Evolutionary conservation across 2,888 invertebrate genomes (phyloP).

Genomic region (Chrysodeixis includens): DNA sequence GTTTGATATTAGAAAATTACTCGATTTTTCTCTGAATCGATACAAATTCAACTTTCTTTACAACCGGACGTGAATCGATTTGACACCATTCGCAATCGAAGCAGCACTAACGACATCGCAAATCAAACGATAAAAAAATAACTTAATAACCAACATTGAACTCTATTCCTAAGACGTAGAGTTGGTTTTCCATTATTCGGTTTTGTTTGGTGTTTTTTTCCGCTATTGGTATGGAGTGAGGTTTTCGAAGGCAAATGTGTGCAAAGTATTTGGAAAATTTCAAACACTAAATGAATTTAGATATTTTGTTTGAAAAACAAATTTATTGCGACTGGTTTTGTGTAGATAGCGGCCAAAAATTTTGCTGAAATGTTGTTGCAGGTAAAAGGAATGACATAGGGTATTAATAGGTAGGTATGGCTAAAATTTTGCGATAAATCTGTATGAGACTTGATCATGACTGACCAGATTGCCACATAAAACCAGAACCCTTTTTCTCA

Average conservation of each 20-base stretch:
- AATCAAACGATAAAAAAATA: constrained; percentile 58
- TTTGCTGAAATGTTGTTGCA: no score
- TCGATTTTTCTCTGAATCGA: constrained; percentile 48
- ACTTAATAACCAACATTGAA: not conserved
- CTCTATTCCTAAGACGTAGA: not conserved
- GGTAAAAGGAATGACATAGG: no score
- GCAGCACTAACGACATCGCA: constrained; percentile 53
- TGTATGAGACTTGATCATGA: no score
- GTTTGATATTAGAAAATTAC: constrained; percentile 47
- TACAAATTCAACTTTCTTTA: constrained; percentile 63
- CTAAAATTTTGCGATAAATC: no score
- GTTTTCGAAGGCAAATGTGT: constrained; percentile 29
- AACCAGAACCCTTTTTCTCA: no score
- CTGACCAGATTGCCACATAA: no score
- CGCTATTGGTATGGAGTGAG: constrained; percentile 4
- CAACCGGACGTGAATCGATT: constrained; percentile 59
- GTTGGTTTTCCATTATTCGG: not conserved
- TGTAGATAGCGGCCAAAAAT: no score
- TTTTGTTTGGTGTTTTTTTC: constrained; percentile 16
- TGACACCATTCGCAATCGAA: constrained; percentile 54
- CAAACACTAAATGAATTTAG: not conserved
- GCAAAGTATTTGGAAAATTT: constrained; percentile 10
- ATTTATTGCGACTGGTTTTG: no score
- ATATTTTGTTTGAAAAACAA: no score
- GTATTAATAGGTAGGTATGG: no score